Percentiles rank a stretch among this genome's conserved stretches.
phyloP scores from a whole-genome alignment of 2,888 invertebrate species.

The Dugesia japonica region DNA sequence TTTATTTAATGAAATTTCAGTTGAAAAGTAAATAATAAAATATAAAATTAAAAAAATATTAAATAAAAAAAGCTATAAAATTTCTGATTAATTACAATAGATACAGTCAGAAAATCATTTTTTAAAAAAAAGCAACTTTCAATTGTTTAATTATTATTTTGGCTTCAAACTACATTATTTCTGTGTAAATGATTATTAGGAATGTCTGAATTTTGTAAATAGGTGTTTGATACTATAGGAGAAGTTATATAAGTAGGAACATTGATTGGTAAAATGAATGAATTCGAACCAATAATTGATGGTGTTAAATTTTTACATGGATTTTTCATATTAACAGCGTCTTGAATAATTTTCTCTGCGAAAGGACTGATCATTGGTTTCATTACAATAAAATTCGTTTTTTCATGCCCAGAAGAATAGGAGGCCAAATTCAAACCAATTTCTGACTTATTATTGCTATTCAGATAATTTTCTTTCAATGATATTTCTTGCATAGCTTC shows the following conservation, averaged over 20 bases:
- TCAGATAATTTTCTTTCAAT: neutral
- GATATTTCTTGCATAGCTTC: neutral
- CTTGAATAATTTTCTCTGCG: neutral
- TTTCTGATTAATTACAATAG: conserved; percentile 6
- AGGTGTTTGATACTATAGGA: neutral
- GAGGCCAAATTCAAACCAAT: neutral
- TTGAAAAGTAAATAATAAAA: no score
- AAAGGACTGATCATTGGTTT: neutral
- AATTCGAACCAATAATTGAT: conserved; percentile 9
- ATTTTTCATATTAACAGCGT: neutral
- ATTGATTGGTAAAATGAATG: neutral
- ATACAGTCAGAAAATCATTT: neutral
- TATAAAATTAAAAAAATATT: neutral
- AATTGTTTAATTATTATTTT: neutral
- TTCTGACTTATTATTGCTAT: neutral
- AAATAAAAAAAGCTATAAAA: neutral
- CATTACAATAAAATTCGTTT: neutral
- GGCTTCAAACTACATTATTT: neutral
- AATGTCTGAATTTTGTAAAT: neutral
- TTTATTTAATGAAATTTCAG: no score
- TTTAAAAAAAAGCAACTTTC: neutral
- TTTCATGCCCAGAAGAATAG: neutral
- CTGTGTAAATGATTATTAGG: neutral
- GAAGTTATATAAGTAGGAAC: neutral
- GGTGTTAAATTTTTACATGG: neutral